phyloP scores from a whole-genome alignment of 2,888 invertebrate species.

The Xestia ashworthii region DNA sequence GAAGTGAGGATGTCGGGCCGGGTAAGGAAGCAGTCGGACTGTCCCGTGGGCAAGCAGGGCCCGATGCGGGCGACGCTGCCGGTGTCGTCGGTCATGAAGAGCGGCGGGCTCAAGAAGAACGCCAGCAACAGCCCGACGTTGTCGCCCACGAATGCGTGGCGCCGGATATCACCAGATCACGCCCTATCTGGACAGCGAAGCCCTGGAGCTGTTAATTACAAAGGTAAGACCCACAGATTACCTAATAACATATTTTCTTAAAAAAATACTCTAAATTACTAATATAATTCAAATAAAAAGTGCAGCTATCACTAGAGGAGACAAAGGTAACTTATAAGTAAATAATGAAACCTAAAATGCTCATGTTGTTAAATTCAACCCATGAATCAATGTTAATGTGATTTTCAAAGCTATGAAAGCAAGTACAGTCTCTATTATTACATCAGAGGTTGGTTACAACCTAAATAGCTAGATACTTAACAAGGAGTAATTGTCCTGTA shows the following conservation, averaged over 20 bases:
- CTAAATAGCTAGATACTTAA: background rate
- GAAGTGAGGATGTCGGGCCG: slow-evolving; percentile 90
- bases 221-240: slow-evolving; percentile 86
- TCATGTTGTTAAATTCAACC: slow-evolving; percentile 12
- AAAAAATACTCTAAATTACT: background rate
- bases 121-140: slow-evolving; percentile 92
- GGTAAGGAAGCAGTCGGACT: slow-evolving; percentile 93
- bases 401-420: slow-evolving; percentile 5
- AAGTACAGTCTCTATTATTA: slow-evolving; percentile 6
- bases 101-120: slow-evolving; percentile 91
- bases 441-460: slow-evolving; percentile 3
- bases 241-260: background rate
- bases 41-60: slow-evolving; percentile 91
- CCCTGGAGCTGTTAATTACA: slow-evolving; percentile 93
- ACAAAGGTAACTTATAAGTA: background rate
- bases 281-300: background rate
- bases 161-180: slow-evolving; percentile 93
- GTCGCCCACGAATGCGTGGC: slow-evolving; percentile 93
- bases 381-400: slow-evolving; percentile 14
- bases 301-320: slow-evolving; percentile 2
- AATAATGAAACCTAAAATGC: slow-evolving; percentile 14
- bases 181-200: slow-evolving; percentile 93
- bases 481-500: background rate
- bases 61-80: slow-evolving; percentile 95
- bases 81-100: slow-evolving; percentile 93